Evolutionary conservation across 2,888 invertebrate species (phyloP).

Genomic region (Acleris holmiana): DNA sequence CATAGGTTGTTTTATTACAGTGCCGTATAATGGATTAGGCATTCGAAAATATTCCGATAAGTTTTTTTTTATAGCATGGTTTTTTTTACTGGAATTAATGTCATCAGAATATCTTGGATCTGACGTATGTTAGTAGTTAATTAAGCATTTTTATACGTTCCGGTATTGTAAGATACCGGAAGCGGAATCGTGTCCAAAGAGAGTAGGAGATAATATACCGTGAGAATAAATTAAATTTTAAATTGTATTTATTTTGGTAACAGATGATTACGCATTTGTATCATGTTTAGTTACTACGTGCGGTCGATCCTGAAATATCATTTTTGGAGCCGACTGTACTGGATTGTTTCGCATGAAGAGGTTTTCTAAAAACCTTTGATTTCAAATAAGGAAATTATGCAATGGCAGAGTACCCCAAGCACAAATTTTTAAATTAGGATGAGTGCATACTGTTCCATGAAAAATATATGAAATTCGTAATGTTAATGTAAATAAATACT

Average conservation of each 20-base stretch:
- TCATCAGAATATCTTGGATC: slow-evolving; percentile 53
- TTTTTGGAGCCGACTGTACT: slow-evolving; percentile 12
- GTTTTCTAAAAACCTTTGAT: slow-evolving; percentile 60
- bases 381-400: slow-evolving; percentile 53
- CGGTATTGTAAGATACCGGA: slow-evolving; percentile 61
- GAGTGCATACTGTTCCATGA: slow-evolving; percentile 48
- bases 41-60: no score
- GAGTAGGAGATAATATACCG: slow-evolving; percentile 52
- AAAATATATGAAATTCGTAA: slow-evolving; percentile 20
- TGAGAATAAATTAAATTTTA: slow-evolving; percentile 48
- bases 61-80: no score
- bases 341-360: slow-evolving; percentile 30
- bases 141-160: slow-evolving; percentile 45
- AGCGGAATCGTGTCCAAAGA: slow-evolving; percentile 78
- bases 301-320: slow-evolving; percentile 1
- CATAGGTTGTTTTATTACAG: no score
- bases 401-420: slow-evolving; percentile 59
- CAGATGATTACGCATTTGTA: slow-evolving; percentile 43
- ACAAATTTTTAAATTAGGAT: slow-evolving; percentile 61
- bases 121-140: slow-evolving; percentile 47
- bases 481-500: slow-evolving; percentile 36
- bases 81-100: not conserved
- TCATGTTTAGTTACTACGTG: slow-evolving; percentile 23
- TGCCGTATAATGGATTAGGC: no score
- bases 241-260: slow-evolving; percentile 53